phyloP scores from a whole-genome alignment of 2,888 invertebrate genomes.

The Tetragonisca angustula region DNA sequence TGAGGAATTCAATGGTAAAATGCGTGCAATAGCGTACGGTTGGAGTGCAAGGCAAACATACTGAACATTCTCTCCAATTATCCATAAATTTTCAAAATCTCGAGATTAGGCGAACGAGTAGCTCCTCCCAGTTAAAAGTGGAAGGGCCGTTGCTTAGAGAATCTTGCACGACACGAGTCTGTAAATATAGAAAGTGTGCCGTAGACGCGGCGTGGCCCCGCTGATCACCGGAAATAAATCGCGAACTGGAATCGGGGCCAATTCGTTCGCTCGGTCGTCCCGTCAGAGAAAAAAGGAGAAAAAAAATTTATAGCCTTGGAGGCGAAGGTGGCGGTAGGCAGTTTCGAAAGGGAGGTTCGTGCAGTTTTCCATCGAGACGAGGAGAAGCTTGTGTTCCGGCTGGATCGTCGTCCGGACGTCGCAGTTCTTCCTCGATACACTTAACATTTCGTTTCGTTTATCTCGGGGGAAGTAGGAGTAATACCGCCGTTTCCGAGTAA shows the following conservation, averaged over 20 bases:
- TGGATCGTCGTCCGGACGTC: constrained; percentile 46
- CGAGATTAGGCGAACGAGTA: too few relatives aligned
- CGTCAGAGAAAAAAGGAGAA: constrained; percentile 8
- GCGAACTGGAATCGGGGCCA: constrained; percentile 29
- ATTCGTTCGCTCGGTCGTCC: constrained; percentile 29
- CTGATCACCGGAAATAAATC: constrained; percentile 53
- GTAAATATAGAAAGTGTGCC: constrained; percentile 25
- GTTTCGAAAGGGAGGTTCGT: not conserved
- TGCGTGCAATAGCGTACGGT: too few relatives aligned
- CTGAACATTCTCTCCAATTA: too few relatives aligned
- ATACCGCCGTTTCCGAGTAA: not conserved
- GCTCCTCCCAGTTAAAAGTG: not conserved
- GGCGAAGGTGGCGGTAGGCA: too few relatives aligned
- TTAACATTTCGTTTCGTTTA: constrained; percentile 42
- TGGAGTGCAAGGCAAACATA: too few relatives aligned
- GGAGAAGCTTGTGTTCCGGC: constrained; percentile 13
- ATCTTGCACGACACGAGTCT: constrained; percentile 5
- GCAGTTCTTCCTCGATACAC: constrained; percentile 41
- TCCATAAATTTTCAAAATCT: too few relatives aligned
- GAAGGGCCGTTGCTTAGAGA: not conserved
- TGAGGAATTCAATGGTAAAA: too few relatives aligned
- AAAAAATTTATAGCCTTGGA: constrained; percentile 55
- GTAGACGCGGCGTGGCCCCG: constrained; percentile 13
- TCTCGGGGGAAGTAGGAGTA: constrained; percentile 7
- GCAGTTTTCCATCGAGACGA: constrained; percentile 40